These are phyloP conservation scores for Cephonodes hylas DNA, from an alignment of 2,888 invertebrate genomes.

Conservation along the genomic window DNA sequence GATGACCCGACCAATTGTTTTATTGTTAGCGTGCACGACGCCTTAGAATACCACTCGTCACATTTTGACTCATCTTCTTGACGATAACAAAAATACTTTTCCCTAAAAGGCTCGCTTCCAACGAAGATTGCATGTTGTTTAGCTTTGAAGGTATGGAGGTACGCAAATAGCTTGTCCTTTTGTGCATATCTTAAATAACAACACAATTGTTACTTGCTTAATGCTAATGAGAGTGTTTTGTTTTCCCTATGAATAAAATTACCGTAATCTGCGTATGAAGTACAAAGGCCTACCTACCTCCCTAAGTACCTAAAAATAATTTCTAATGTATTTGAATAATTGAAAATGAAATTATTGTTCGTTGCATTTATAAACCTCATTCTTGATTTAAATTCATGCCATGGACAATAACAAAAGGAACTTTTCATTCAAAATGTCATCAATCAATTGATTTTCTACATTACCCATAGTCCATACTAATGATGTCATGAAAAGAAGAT, in stretches of 20 bases:
- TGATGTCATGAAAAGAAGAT: no score
- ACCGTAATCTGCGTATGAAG: not conserved
- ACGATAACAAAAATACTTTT: slow-evolving; percentile 9
- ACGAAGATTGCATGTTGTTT: slow-evolving; percentile 3
- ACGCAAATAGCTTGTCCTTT: not conserved
- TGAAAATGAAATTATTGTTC: no score
- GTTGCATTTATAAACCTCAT: no score
- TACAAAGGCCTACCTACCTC: no score
- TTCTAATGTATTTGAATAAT: no score
- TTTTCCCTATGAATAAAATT: not conserved
- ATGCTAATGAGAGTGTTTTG: not conserved
- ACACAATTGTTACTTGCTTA: not conserved
- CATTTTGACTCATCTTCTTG: not conserved
- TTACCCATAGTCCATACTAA: no score
- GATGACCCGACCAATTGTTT: slow-evolving; percentile 63
- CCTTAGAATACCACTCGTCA: not conserved
- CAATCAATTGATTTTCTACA: no score
- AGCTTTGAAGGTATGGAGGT: slow-evolving; percentile 1
- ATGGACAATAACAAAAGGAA: no score
- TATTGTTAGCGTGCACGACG: slow-evolving; percentile 16
- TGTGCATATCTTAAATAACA: not conserved
- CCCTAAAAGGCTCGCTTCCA: not conserved
- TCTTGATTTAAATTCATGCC: no score
- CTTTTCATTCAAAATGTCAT: no score
- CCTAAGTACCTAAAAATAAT: no score